Base-by-base conservation (phyloP, 2,888 invertebrate species). In the Scaptomyza reducta region DNA sequence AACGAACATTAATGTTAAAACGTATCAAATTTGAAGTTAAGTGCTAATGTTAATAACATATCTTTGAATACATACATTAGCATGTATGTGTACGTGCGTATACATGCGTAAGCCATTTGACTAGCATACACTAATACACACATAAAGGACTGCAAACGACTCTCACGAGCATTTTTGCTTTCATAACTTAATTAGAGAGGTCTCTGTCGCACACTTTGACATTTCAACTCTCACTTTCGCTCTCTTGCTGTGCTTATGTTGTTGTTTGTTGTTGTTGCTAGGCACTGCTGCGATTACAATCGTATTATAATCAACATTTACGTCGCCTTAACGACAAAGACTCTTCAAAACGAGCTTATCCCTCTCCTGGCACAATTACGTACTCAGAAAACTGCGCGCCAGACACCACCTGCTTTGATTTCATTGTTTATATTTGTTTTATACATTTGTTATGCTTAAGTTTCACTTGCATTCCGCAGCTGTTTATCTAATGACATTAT, bases 261-360 rank as follows among this genome's bases (percentile, higher is more conserved):
- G 51, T 51, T 54, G 45, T 38, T 71, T 67, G 50, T 33, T 68
- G 45, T 7, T 68, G 51, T n/a, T 53, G 57, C 50, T 47, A 40
- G 41, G 27, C 54, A 22, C 25, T 35, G 25, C 59, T 60, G 57
- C 66, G 56, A 67, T 63, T 68, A 59, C 68, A 71, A 76, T 74
- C 76, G 68, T 55, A 61, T 58, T 67, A 67, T 57, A 58, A 60
- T 38, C 33, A 62, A 75, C 75, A 57, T 61, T 73, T 69, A 59
- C 73, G 69, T 61, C 74, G 70, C 74, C 61, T 56, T 29, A 62
- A 45, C 22, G 55, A 60, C 55, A 56, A 51, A 51, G 41, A 25
- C 46, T 16, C 41, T 18, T 57, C 42, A 57, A 40, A 40, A 25
- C 31, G 45, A 38, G 29, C 41, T 3, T 27, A 16, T 25, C 16